Base-by-base conservation (phyloP, 2,113 vertebrate genomes). In the Alaudala cheleensis region DNA sequence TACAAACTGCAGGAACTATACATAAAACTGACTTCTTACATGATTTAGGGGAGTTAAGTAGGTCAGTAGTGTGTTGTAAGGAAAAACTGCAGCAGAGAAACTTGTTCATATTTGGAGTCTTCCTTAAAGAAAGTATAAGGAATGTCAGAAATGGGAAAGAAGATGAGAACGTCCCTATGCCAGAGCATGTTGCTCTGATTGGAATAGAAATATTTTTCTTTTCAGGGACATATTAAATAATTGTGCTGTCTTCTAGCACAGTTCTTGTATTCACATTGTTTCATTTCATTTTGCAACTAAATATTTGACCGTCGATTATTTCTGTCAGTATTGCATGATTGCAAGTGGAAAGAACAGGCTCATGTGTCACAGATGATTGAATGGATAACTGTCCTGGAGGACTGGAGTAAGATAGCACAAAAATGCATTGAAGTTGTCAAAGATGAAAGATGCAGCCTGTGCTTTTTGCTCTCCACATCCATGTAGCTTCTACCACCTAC, bases 301-400 rank as follows among this genome's bases (percentile, higher is more conserved):
- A 92, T 85, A 72, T 93, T 37, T 37, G 37, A n/a, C n/a, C n/a
- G n/a, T n/a, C n/a, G n/a, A n/a, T n/a, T n/a, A 72, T 80, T 95
- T 87, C 37, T 93, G 50, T 76, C 66, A 85, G 25, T 40, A 50
- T 53, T 85, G 70, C 17, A 37, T 72, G 85, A 69, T 82, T 95
- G n/a, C 54, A 88, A 90, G 81, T 13, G 20, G 51, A 95, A 93
- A 76, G 34, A 90, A 47, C n/a, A 92, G 62, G 65, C 3, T 4
- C 70, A 4, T 42, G 24, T 86, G 67, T 80, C 71, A 86, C 33
- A 67, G 66, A 70, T 73, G 71, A 82, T 45, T 82, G 82, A 91
- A 71, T 60, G 69, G 60, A 25, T 92, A 91, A 78, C 62, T 60
- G 37, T 84, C 77, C 69, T 86, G 60, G 14, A 92, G 60, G 42